phyloP scores from a whole-genome alignment of 2,113 vertebrate species.

The Hymenochirus boettgeri region DNA sequence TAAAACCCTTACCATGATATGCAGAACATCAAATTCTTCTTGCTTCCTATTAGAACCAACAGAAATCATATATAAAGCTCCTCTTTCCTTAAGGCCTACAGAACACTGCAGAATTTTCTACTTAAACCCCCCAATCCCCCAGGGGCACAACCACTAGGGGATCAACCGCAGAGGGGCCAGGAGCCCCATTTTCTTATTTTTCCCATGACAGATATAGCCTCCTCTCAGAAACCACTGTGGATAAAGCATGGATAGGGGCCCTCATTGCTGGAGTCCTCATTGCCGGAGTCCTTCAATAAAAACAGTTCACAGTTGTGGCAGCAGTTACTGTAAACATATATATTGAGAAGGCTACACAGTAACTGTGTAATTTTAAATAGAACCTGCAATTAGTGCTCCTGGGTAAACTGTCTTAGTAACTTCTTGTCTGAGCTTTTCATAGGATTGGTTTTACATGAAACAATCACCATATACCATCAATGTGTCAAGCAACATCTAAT shows the following conservation, averaged over 20 bases:
- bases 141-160: too few species aligned
- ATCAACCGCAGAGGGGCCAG: too few species aligned
- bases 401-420: not conserved
- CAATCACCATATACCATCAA: not conserved
- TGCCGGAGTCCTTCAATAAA: too few species aligned
- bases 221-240: too few species aligned
- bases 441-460: constrained; percentile 1
- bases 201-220: too few species aligned
- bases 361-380: too few species aligned
- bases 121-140: constrained; percentile 30
- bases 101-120: constrained; percentile 1
- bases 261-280: too few species aligned
- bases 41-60: not conserved
- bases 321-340: too few species aligned
- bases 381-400: not conserved
- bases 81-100: not conserved
- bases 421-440: not conserved
- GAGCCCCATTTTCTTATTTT: too few species aligned
- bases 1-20: not conserved
- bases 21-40: not conserved
- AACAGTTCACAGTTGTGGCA: not conserved
- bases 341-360: not conserved
- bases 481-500: not conserved
- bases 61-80: not conserved
- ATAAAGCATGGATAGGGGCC: too few species aligned